A percentile compares a stretch with the other conserved stretches of the same genome.
Conservation (phyloP, 2,797 vertebrate species). For the Rallus crepitans region DNA sequence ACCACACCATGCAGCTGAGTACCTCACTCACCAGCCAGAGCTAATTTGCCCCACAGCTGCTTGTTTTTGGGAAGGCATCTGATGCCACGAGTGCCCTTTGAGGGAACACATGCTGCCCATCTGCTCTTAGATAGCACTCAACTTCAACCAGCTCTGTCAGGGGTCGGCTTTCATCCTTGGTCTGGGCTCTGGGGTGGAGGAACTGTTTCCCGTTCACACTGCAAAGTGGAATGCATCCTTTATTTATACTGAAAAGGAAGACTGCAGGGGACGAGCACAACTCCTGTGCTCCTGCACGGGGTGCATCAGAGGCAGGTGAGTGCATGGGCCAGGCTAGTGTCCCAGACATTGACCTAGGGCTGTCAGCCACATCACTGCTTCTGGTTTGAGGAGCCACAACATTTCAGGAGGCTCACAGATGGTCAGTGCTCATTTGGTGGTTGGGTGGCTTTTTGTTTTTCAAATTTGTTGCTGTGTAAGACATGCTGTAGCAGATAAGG, state of each 20-base stretch:
- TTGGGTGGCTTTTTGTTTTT: background rate
- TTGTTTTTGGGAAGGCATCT: background rate
- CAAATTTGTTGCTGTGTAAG: background rate
- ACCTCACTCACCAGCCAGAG: background rate
- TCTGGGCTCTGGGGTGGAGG: background rate
- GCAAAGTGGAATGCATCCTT: background rate
- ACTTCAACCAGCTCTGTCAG: background rate
- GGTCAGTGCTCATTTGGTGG: background rate
- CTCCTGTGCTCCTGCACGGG: background rate
- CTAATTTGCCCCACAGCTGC: accelerated
- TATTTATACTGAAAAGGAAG: background rate
- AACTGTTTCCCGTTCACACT: background rate
- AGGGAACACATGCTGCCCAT: background rate
- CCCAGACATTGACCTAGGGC: background rate
- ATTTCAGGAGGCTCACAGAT: background rate
- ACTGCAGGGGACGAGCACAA: background rate
- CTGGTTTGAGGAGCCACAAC: background rate
- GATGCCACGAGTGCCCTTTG: accelerated
- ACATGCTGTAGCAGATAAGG: background rate
- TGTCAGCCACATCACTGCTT: background rate
- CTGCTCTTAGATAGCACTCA: background rate
- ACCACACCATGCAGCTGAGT: background rate
- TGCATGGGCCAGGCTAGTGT: background rate
- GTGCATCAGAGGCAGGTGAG: no score
- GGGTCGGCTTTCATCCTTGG: background rate